These are phyloP conservation scores for Oxystoma pomonae DNA, from an alignment of 2,888 invertebrate genomes.

Conservation along the genomic window DNA sequence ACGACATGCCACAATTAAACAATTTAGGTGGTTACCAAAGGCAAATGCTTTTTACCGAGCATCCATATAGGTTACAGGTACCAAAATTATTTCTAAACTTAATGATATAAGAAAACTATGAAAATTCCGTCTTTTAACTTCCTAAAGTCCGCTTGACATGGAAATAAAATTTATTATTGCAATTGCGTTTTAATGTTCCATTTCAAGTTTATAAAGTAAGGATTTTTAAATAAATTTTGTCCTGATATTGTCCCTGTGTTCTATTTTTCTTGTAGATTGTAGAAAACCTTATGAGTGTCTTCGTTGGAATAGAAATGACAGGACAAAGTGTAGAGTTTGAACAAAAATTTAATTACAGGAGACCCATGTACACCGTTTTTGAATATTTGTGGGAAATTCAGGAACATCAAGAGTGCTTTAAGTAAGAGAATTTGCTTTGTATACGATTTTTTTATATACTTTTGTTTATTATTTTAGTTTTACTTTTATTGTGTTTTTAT, in stretches of 20 bases:
- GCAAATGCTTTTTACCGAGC: constrained; percentile 71
- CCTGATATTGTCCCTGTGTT: too few relatives aligned
- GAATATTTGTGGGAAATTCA: constrained; percentile 84
- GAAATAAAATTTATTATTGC: too few relatives aligned
- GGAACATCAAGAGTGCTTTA: constrained; percentile 72
- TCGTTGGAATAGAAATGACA: constrained; percentile 97
- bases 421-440: constrained; percentile 50
- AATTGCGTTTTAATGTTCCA: too few relatives aligned
- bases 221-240: too few relatives aligned
- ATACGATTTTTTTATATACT: background rate
- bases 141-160: too few relatives aligned
- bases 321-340: constrained; percentile 94
- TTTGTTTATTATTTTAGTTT: too few relatives aligned
- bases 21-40: constrained; percentile 56
- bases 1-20: constrained; percentile 48
- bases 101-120: too few relatives aligned
- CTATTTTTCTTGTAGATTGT: constrained; percentile 59
- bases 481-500: too few relatives aligned
- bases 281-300: constrained; percentile 78
- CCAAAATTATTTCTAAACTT: too few relatives aligned
- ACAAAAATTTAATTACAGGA: constrained; percentile 93
- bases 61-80: constrained; percentile 69
- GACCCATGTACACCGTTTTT: constrained; percentile 93
- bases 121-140: too few relatives aligned
- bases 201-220: too few relatives aligned